Conservation (phyloP, 2,113 vertebrate genomes). For the Meleagris gallopavo region DNA sequence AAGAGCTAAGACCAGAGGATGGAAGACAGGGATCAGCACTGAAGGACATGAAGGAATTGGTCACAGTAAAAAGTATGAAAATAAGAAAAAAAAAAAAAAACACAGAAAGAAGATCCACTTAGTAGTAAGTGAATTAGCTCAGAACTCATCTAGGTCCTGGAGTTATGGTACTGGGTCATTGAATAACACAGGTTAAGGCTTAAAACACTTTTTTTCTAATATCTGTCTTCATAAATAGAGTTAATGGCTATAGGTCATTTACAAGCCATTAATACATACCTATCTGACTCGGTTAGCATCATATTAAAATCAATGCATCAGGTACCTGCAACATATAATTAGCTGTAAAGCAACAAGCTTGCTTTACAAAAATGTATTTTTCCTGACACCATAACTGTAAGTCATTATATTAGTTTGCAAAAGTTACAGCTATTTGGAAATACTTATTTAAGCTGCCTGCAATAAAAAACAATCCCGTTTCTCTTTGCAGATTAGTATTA, state of each 20-base stretch:
- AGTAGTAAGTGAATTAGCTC: background rate
- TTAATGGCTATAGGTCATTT: slow-evolving; percentile 29
- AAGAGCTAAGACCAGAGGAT: background rate
- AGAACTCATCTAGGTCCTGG: background rate
- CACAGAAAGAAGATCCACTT: background rate
- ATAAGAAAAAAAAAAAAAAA: background rate
- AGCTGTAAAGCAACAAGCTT: slow-evolving; percentile 71
- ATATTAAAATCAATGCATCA: slow-evolving; percentile 72
- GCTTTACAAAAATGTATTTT: slow-evolving; percentile 71
- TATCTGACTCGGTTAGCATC: slow-evolving; percentile 38
- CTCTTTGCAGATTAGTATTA: background rate
- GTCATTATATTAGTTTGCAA: slow-evolving; percentile 41
- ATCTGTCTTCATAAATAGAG: slow-evolving; percentile 31
- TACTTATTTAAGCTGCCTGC: slow-evolving; percentile 42
- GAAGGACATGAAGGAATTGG: background rate
- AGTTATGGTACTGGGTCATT: background rate
- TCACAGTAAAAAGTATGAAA: background rate
- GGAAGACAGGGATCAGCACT: background rate
- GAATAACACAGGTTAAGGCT: background rate
- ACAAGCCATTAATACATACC: slow-evolving; percentile 53
- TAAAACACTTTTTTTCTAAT: background rate
- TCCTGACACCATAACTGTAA: slow-evolving; percentile 39
- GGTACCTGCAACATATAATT: slow-evolving; percentile 68
- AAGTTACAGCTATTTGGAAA: slow-evolving; percentile 64
- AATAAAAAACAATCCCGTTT: slow-evolving; percentile 8